These are phyloP conservation scores for Prionchulus punctatus DNA, from an alignment of 2,888 invertebrate species.

Conservation along the genomic window DNA sequence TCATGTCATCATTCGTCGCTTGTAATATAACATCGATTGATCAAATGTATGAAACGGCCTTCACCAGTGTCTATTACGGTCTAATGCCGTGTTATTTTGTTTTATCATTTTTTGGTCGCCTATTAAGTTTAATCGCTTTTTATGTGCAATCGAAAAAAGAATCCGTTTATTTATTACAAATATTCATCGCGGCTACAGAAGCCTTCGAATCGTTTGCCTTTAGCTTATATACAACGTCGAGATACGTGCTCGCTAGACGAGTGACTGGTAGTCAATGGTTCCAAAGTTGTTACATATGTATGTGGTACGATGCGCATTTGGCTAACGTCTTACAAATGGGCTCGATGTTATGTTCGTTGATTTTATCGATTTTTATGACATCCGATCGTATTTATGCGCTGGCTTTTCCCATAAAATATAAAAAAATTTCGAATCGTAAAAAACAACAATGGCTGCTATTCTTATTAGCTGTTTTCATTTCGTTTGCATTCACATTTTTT, in stretches of 20 bases:
- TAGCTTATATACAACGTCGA: not conserved
- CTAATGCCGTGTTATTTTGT: not conserved
- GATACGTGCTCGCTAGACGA: not conserved
- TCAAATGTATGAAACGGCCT: not conserved
- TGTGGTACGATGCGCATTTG: not conserved
- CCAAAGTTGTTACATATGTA: not conserved
- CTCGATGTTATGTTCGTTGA: not conserved
- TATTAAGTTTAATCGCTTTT: not conserved
- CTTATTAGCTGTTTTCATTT: not conserved
- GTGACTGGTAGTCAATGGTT: not conserved
- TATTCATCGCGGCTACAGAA: not conserved
- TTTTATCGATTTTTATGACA: not conserved
- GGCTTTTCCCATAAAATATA: not conserved
- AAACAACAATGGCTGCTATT: not conserved
- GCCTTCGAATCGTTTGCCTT: not conserved
- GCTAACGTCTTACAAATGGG: not conserved
- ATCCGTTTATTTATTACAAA: not conserved
- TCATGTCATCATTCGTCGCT: no score
- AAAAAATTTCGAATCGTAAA: not conserved
- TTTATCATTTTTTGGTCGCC: not conserved
- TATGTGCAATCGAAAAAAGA: not conserved
- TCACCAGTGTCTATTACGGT: not conserved
- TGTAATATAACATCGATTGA: no score
- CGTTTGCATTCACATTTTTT: no score
- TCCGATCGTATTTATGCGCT: not conserved